phyloP scores from a whole-genome alignment of 2,113 vertebrate species.

The Dendropsophus ebraccatus region DNA sequence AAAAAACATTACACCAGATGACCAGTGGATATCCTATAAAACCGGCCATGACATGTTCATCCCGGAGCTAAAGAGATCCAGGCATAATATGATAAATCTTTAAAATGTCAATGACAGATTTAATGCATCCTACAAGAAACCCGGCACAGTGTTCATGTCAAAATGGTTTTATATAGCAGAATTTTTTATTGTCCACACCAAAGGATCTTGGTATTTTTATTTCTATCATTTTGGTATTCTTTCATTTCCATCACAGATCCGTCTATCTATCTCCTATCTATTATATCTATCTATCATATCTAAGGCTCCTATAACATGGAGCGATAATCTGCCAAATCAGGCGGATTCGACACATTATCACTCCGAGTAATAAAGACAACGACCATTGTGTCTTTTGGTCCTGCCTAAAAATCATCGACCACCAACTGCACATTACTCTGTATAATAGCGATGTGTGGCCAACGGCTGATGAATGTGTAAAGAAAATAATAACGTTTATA shows the following conservation, averaged over 20 bases:
- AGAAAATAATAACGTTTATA: too few relatives aligned
- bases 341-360: too few relatives aligned
- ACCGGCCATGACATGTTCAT: slow-evolving; percentile 43
- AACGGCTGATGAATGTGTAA: too few relatives aligned
- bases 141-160: neutral
- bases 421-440: too few relatives aligned
- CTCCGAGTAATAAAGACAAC: too few relatives aligned
- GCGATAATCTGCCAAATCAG: too few relatives aligned
- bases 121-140: slow-evolving; percentile 22
- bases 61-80: slow-evolving; percentile 31
- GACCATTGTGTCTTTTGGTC: too few relatives aligned
- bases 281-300: too few relatives aligned
- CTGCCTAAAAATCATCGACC: too few relatives aligned
- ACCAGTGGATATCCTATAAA: slow-evolving; percentile 56
- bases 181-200: slow-evolving; percentile 1
- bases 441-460: too few relatives aligned
- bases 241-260: neutral
- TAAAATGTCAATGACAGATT: slow-evolving; percentile 51
- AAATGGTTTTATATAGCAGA: neutral
- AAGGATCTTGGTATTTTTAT: slow-evolving; percentile 1
- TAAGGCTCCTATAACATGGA: too few relatives aligned
- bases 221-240: neutral
- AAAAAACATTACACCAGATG: slow-evolving; percentile 44
- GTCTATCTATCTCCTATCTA: too few relatives aligned
- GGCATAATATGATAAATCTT: slow-evolving; percentile 55